Percentiles rank a stretch among this genome's conserved stretches.
Conservation (phyloP, 92 coral and sea anemone species). For the Virgularia gustaviana region DNA sequence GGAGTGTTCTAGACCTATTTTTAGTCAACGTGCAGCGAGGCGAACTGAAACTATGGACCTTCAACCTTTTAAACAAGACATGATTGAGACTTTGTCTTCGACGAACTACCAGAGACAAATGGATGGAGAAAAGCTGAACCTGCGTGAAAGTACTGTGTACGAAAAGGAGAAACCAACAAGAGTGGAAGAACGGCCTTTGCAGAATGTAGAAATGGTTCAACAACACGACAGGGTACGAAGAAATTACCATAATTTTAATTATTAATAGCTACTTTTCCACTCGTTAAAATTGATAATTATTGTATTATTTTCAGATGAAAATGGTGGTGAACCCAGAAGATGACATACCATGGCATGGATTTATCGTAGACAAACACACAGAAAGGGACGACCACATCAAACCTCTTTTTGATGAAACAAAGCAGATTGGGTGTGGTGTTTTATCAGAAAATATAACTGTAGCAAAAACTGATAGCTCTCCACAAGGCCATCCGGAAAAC, state of each 20-base stretch:
- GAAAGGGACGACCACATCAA: conserved; percentile 9
- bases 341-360: not conserved
- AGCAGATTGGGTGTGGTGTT: not conserved
- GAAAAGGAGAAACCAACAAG: not conserved
- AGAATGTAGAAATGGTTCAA: not conserved
- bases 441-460: conserved; percentile 25
- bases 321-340: not conserved
- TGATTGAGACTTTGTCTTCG: no score
- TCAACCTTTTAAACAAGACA: no score
- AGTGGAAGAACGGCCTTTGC: not conserved
- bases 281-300: not conserved
- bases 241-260: no score
- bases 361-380: not conserved
- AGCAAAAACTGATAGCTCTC: conserved; percentile 13
- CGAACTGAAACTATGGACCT: no score
- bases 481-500: not conserved
- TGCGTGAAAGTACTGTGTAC: no score
- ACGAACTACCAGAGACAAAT: no score
- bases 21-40: no score
- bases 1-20: no score
- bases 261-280: no score
- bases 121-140: no score
- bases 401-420: conserved; percentile 8
- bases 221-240: not conserved
- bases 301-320: not conserved